Base-by-base conservation (phyloP, 2,888 invertebrate genomes). In the Thecophora atra region DNA sequence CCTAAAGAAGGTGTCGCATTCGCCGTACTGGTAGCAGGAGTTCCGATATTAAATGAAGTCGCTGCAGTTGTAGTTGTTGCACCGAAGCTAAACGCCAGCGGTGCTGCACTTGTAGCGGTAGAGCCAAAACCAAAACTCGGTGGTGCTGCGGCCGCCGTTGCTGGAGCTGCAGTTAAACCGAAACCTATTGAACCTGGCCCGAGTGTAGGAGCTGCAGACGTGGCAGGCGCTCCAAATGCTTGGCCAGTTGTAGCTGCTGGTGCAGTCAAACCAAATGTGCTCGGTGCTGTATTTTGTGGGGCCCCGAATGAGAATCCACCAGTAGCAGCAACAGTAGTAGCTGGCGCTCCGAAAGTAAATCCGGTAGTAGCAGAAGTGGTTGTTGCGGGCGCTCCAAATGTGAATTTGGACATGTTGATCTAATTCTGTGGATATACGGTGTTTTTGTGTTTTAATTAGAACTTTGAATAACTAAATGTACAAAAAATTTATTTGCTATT, bases 1-100 rank as follows among this genome's bases (percentile, higher is more conserved):
- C 62, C 62, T 17, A 70, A n/a, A 0, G 78, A 71, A 66, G 78
- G 72, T 0, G 79, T 65, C 0, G 81, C 70, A n/a, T n/a, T n/a
- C 5, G 81, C 70, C 6, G 76, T 54, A 7, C 78, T 64, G 15
- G n/a, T n/a, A n/a, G n/a, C n/a, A n/a, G n/a, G n/a, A n/a, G n/a
- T n/a, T n/a, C n/a, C n/a, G n/a, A n/a, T n/a, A n/a, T n/a, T n/a
- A n/a, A n/a, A n/a, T n/a, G n/a, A n/a, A 7, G 72, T 54, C 42
- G 66, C 44, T 1, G 74, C 63, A 15, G 72, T 63, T 6, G 74
- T 62, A 1, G 76, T 44, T 66, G 47, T 75, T 3, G 71, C 76
- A 47, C 78, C 78, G 77, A 83, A 72, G 72, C 80, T 74, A 73
- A 83, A 42, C 17, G 77, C 72, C 7, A 78, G 77, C 4, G 79